A percentile compares a stretch with the other conserved stretches of the same genome.
Conservation (phyloP, 1,140 invertebrate genomes). For the Phthorimaea operculella region DNA sequence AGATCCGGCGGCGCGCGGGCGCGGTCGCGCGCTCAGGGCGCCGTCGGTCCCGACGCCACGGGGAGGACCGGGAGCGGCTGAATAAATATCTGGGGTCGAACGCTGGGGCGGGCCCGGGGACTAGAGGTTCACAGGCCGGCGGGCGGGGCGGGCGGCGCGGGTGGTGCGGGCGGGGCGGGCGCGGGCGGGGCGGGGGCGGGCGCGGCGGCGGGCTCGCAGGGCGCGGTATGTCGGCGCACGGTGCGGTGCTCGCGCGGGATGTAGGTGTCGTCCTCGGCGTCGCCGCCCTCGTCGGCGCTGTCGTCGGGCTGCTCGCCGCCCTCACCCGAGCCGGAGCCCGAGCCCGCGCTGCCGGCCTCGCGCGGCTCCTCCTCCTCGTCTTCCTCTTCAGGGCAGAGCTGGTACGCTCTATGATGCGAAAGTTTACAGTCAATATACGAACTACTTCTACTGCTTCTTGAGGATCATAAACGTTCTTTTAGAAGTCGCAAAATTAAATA, state of each 20-base stretch:
- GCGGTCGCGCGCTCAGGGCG: not conserved
- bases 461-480: too few species aligned
- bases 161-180: constrained; percentile 13
- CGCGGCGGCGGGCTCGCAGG: constrained; percentile 16
- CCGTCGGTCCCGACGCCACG: constrained; percentile 7
- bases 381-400: constrained; percentile 60
- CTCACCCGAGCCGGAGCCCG: constrained; percentile 37
- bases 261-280: constrained; percentile 20
- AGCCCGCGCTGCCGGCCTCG: constrained; percentile 24
- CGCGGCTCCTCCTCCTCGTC: constrained; percentile 52
- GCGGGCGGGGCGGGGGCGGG: constrained; percentile 20
- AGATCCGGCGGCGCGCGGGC: constrained; percentile 5
- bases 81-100: constrained; percentile 8
- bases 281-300: constrained; percentile 38
- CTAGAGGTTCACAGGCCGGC: constrained; percentile 17
- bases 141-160: constrained; percentile 12
- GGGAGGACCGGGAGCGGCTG: constrained; percentile 8
- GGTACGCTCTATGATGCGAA: constrained; percentile 44
- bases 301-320: constrained; percentile 34
- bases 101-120: not conserved
- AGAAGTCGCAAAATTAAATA: too few species aligned
- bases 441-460: not conserved
- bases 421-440: not conserved
- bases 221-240: not conserved
- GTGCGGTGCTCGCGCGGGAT: constrained; percentile 13